Conservation (phyloP, 2,888 invertebrate species). For the Parascotia fuliginaria region DNA sequence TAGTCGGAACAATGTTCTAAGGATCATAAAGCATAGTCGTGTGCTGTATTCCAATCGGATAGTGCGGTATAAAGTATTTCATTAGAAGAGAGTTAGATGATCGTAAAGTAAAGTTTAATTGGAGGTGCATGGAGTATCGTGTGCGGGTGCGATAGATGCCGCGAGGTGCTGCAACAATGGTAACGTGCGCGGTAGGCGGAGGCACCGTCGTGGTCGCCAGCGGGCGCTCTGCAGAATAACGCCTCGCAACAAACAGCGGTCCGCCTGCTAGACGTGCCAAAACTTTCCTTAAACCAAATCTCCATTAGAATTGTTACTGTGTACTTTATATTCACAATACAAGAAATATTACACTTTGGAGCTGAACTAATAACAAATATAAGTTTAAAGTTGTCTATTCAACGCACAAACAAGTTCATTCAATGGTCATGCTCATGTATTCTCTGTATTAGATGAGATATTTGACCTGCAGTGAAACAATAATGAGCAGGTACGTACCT, state of each 20-base stretch:
- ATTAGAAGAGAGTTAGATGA: constrained; percentile 60
- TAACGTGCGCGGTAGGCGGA: constrained; percentile 76
- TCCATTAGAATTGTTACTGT: neutral
- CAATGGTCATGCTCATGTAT: no score
- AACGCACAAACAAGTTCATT: no score
- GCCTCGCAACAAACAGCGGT: constrained; percentile 57
- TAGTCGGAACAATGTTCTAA: constrained; percentile 49
- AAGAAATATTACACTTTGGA: no score
- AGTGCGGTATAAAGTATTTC: constrained; percentile 60
- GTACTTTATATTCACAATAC: neutral
- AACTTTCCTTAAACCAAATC: constrained; percentile 36
- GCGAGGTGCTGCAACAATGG: constrained; percentile 64
- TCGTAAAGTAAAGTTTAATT: constrained; percentile 75
- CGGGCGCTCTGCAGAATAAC: constrained; percentile 66
- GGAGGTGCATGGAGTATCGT: constrained; percentile 60
- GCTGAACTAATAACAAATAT: no score
- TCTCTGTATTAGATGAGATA: no score
- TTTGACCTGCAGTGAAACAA: no score
- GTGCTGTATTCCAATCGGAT: constrained; percentile 54
- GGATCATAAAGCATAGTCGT: constrained; percentile 55
- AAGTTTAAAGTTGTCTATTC: no score
- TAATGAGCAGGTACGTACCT: no score
- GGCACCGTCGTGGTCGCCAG: constrained; percentile 69
- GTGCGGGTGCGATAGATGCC: constrained; percentile 47
- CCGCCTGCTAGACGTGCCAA: constrained; percentile 43